Evolutionary conservation across 1,140 invertebrate genomes (phyloP).

Genomic region (Ridgeia piscesae): DNA sequence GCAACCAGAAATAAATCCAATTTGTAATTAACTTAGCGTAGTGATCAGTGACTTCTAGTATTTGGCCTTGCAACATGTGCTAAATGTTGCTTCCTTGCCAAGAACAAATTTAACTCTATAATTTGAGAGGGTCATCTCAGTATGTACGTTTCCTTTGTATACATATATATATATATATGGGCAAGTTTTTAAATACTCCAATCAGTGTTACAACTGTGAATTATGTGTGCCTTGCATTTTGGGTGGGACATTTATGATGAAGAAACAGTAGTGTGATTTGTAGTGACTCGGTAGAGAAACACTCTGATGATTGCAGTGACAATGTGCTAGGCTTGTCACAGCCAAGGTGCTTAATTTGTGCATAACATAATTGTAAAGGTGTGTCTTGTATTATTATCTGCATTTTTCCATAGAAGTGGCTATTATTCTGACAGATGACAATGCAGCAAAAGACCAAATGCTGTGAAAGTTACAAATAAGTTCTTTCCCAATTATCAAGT

Average conservation of each 20-base stretch:
- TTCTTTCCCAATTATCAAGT: background rate
- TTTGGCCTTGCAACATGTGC: background rate
- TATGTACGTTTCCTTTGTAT: background rate
- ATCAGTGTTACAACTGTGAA: background rate
- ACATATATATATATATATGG: too few species aligned
- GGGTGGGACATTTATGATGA: background rate
- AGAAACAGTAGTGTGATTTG: background rate
- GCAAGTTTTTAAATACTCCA: background rate
- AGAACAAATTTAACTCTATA: background rate
- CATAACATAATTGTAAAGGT: background rate
- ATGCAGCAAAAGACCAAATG: too few species aligned
- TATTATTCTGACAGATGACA: too few species aligned
- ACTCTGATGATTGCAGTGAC: background rate
- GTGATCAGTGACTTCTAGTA: background rate
- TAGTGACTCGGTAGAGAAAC: background rate
- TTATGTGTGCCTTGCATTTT: background rate
- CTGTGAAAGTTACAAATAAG: too few species aligned
- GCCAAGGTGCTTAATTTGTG: background rate
- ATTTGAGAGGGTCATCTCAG: too few species aligned
- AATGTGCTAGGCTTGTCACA: background rate
- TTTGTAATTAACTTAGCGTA: background rate
- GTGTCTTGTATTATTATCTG: background rate
- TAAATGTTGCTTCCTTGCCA: background rate
- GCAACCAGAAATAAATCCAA: background rate
- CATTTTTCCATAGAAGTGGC: background rate